Evolutionary conservation across 2,888 invertebrate genomes (phyloP).

Genomic region (Tillus elongatus): DNA sequence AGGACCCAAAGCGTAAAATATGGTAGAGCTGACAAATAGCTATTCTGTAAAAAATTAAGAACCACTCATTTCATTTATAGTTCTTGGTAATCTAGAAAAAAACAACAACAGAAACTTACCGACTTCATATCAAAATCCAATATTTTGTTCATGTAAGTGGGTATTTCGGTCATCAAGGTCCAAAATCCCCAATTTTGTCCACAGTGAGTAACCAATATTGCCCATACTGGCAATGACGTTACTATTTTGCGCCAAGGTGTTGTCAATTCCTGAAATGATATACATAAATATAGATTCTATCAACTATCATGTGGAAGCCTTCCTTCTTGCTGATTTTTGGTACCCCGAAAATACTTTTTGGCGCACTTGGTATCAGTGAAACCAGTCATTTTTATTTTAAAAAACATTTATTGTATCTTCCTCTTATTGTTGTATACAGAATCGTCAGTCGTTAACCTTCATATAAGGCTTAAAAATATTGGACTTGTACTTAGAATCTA

Average conservation of each 20-base stretch:
- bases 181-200: slow-evolving; percentile 76
- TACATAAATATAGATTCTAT: too few species aligned
- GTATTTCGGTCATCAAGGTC: slow-evolving; percentile 73
- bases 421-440: too few species aligned
- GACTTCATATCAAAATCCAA: slow-evolving; percentile 61
- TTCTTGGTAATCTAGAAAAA: background rate
- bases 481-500: too few species aligned
- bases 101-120: slow-evolving; percentile 40
- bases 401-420: too few species aligned
- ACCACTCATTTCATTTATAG: slow-evolving; percentile 9
- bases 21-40: slow-evolving; percentile 59
- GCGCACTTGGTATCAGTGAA: too few species aligned
- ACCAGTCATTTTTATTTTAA: too few species aligned
- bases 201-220: slow-evolving; percentile 61
- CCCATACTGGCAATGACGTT: slow-evolving; percentile 68
- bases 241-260: slow-evolving; percentile 71
- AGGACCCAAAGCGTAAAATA: slow-evolving; percentile 64
- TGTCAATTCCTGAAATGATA: slow-evolving; percentile 21
- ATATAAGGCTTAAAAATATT: too few species aligned
- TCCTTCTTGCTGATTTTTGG: too few species aligned
- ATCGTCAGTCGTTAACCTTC: too few species aligned
- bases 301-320: too few species aligned
- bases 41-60: slow-evolving; percentile 46
- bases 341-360: too few species aligned
- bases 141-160: slow-evolving; percentile 67